Conservation (phyloP, 2,113 vertebrate species). For the Dinomys branickii region DNA sequence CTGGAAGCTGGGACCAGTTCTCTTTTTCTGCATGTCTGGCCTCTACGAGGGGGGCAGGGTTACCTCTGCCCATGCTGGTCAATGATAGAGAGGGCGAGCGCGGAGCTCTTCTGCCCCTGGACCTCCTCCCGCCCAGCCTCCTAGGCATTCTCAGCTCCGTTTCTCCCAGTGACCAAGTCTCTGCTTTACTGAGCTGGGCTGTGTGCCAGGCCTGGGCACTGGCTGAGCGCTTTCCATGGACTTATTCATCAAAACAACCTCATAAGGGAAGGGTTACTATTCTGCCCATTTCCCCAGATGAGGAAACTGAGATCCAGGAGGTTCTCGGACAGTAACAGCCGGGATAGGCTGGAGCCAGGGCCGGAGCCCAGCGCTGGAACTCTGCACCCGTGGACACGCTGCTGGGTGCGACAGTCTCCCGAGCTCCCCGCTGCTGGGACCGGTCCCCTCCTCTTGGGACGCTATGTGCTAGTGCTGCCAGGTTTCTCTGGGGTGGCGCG, state of each 20-base stretch:
- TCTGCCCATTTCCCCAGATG: neutral
- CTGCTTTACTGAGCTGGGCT: neutral
- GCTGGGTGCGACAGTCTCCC: accelerated
- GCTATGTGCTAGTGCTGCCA: neutral
- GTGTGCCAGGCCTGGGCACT: too few relatives aligned
- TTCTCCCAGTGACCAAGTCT: neutral
- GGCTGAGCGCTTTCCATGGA: neutral
- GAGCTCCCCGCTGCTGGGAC: neutral
- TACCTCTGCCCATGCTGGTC: neutral
- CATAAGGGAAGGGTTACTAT: neutral
- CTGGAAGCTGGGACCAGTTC: neutral
- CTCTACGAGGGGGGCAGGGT: neutral
- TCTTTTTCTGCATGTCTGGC: neutral
- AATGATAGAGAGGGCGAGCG: neutral
- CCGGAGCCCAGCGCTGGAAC: neutral
- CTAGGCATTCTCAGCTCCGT: neutral
- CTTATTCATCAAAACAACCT: neutral
- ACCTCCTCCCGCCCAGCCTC: accelerated
- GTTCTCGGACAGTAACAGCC: neutral
- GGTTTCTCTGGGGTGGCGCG: too few relatives aligned
- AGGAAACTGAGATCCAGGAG: neutral
- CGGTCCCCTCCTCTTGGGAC: neutral
- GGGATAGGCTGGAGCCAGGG: neutral
- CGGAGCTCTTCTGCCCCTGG: neutral
- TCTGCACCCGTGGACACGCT: accelerated